These are phyloP conservation scores for Percina caprodes DNA, from an alignment of 2,113 vertebrate genomes.

Conservation along the genomic window DNA sequence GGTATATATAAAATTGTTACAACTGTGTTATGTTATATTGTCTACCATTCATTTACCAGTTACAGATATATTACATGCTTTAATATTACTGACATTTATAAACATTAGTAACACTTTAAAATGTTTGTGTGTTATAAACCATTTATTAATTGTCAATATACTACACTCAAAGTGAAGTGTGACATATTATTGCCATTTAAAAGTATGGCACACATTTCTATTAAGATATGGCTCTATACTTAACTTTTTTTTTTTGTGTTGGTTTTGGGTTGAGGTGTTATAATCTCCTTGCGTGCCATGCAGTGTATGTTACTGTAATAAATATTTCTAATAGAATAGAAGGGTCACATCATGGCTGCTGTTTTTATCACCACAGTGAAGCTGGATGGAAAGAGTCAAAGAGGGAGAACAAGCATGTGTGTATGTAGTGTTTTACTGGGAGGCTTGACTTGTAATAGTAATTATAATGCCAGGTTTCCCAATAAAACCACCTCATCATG, in stretches of 20 bases:
- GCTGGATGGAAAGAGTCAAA: conserved; percentile 35
- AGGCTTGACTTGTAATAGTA: conserved; percentile 61
- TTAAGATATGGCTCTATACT: too few species aligned
- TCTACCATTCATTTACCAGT: background rate
- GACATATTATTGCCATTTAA: too few species aligned
- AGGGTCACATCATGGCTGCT: background rate
- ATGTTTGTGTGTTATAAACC: too few species aligned
- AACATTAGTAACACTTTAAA: too few species aligned
- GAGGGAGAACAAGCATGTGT: background rate
- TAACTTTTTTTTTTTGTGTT: too few species aligned
- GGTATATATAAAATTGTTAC: too few species aligned
- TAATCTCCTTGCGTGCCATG: background rate
- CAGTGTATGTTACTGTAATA: background rate
- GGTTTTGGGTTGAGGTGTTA: background rate
- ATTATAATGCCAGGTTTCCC: conserved; percentile 61
- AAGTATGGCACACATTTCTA: too few species aligned
- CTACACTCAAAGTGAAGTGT: background rate
- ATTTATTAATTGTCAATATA: background rate
- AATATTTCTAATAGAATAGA: background rate
- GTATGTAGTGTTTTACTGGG: conserved; percentile 44
- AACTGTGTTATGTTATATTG: too few species aligned
- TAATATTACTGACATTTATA: too few species aligned
- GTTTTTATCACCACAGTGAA: background rate
- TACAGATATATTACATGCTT: too few species aligned
- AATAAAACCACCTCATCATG: conserved; percentile 60